Conservation (phyloP, 2,888 invertebrate species). For the Lydus trimaculatus region DNA sequence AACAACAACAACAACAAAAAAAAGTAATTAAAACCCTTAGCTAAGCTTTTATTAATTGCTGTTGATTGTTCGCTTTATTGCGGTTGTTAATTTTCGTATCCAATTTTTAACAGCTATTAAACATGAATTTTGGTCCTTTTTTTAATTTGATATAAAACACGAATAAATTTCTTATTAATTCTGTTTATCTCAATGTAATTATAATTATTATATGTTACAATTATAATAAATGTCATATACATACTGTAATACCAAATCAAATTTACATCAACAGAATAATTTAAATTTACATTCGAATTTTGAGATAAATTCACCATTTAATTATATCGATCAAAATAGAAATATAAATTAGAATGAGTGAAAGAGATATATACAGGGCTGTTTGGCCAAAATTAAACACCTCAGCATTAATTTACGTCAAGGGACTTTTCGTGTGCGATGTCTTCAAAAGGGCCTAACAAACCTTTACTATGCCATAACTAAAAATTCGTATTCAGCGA, state of each 20-base stretch:
- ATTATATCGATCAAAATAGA: constrained; percentile 17
- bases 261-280: constrained; percentile 34
- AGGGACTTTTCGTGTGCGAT: too few relatives aligned
- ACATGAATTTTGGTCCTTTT: constrained; percentile 15
- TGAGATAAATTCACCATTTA: constrained; percentile 39
- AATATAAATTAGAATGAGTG: background rate
- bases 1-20: background rate
- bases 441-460: too few relatives aligned
- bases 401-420: too few relatives aligned
- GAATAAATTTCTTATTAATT: background rate
- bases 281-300: constrained; percentile 37
- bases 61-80: constrained; percentile 4
- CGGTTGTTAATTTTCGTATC: constrained; percentile 2
- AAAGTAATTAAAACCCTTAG: background rate
- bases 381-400: too few relatives aligned
- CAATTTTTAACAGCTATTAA: constrained; percentile 15
- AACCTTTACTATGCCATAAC: too few relatives aligned
- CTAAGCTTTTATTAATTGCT: constrained; percentile 2
- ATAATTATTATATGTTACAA: background rate
- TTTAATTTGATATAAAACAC: background rate
- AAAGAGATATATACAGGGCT: background rate
- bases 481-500: too few relatives aligned
- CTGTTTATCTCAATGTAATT: background rate
- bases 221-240: constrained; percentile 13
- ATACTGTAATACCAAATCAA: constrained; percentile 30